These are phyloP conservation scores for Struthidea cinerea DNA, from an alignment of 2,113 vertebrate species.

Conservation along the genomic window DNA sequence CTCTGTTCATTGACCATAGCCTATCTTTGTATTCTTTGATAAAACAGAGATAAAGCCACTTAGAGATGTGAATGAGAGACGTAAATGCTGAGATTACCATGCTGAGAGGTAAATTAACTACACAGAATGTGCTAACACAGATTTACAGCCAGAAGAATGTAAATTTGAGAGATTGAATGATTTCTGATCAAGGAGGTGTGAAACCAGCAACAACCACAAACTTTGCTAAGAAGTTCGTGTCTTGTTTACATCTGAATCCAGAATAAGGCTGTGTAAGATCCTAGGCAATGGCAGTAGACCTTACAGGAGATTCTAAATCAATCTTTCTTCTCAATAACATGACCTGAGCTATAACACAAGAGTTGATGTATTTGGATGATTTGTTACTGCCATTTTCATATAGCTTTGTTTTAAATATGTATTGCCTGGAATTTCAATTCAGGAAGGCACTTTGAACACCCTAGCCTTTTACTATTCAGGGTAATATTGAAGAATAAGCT, in stretches of 20 bases:
- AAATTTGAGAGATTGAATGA: not conserved
- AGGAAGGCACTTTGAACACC: not conserved
- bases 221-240: not conserved
- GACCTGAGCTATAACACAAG: not conserved
- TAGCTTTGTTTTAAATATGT: not conserved
- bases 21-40: not conserved
- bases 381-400: not conserved
- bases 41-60: not conserved
- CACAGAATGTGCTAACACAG: not conserved
- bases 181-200: not conserved
- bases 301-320: not conserved
- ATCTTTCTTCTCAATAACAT: not conserved
- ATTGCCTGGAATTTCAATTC: not conserved
- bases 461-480: not conserved
- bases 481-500: not conserved
- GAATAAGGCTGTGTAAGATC: not conserved
- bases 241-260: not conserved
- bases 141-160: not conserved
- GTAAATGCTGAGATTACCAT: not conserved
- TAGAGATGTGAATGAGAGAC: not conserved
- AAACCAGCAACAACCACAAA: not conserved
- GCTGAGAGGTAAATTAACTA: not conserved
- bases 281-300: not conserved
- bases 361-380: not conserved
- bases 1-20: not conserved